These are phyloP conservation scores for Lasioglossum oenotherae DNA, from an alignment of 2,888 invertebrate species.

Conservation along the genomic window DNA sequence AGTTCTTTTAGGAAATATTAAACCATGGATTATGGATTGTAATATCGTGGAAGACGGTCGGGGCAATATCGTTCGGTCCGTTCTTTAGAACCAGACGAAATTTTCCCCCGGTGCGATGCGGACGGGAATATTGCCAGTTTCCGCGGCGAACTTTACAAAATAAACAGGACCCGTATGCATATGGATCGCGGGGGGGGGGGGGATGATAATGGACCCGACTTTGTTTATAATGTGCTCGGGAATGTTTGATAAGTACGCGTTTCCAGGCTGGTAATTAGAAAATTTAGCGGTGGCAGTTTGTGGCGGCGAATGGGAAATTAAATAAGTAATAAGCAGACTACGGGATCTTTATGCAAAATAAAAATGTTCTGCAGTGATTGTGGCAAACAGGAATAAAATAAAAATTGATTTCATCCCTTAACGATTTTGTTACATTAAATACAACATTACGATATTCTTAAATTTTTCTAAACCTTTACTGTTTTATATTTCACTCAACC, in stretches of 20 bases:
- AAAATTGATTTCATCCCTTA: no score
- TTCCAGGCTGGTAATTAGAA: neutral
- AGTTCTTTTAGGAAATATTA: conserved; percentile 22
- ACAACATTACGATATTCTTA: no score
- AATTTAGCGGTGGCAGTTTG: neutral
- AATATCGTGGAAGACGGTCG: conserved; percentile 29
- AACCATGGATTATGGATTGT: conserved; percentile 8
- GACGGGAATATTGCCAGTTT: conserved; percentile 13
- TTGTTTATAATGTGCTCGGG: neutral
- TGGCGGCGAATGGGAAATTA: neutral
- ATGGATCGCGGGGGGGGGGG: neutral
- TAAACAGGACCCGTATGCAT: conserved; percentile 24
- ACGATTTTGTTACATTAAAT: no score
- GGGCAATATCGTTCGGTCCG: conserved; percentile 11
- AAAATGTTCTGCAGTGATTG: no score
- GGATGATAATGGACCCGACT: conserved; percentile 13
- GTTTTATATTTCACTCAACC: no score
- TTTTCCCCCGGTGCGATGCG: neutral
- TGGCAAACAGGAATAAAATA: no score
- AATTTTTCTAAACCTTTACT: no score
- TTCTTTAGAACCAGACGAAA: conserved; percentile 8
- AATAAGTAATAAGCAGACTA: neutral
- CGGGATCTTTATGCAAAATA: no score
- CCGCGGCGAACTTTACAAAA: conserved; percentile 28
- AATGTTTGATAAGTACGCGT: neutral